Evolutionary conservation across 2,888 invertebrate species (phyloP), one percentile per base, ranked within the genome.

Genomic region (Dicyrtomina minuta): DNA sequence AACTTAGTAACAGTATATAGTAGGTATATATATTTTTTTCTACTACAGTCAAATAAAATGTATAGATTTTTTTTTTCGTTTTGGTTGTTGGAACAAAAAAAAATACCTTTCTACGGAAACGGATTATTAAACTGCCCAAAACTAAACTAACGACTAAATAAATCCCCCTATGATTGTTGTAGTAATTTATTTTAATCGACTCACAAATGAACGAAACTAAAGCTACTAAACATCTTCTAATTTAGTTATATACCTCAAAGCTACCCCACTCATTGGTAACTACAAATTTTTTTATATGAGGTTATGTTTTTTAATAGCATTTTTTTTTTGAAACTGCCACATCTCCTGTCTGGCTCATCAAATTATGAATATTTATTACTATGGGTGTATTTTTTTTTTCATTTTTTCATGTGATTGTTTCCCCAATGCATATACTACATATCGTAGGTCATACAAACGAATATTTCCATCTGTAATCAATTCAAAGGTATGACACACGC

Each of bases 161-260:
- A 41, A 20, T 27, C 41, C 39, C 58, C 55, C 55, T 27, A 22
- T 27, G 55, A 22, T 26, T 55, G 24, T 26, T 41, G 20, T 20
- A 27, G 17, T 22, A 20, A 33, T 56, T 12, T 27, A 56, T 12
- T 56, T 17, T 56, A 33, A 33, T 33, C 33, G 4, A 33, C 33
- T 33, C 4, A 5, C 33, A 46, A 6, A 46, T 15, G n/a, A n/a
- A 26, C 15, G n/a, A 53, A 44, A 20, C 39, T 51, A 64, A n/a
- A 17, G 13, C 39, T 33, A 51, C 46, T 51, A 51, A 49, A 64
- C 41, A 60, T 60, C 53, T 64, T 62, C 33, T 43, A 33, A 58
- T 51, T 64, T 64, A 64, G 51, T 58, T 27, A 51, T 51, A 51
- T 64, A 64, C 64, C 64, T 51, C 51, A 64, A 64, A 62, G 49